These are phyloP conservation scores for Andrena cerasifolii DNA, from an alignment of 1,140 invertebrate species.

Conservation along the genomic window DNA sequence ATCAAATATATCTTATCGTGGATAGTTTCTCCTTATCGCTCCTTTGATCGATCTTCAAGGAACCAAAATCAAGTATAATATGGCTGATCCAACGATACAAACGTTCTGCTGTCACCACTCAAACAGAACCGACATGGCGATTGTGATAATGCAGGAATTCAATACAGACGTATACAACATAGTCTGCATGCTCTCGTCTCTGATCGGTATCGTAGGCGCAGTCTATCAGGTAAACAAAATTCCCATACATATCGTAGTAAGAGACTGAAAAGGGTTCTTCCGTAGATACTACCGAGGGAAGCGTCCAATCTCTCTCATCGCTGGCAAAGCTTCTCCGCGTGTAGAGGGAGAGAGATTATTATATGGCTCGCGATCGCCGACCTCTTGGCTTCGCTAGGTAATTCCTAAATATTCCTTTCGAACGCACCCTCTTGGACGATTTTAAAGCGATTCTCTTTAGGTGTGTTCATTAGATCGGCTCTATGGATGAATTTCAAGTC, in stretches of 20 bases:
- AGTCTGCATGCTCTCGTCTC: conserved; percentile 88
- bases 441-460: conserved; percentile 79
- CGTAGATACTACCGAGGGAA: conserved; percentile 82
- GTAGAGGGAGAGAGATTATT: conserved; percentile 87
- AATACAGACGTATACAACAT: conserved; percentile 87
- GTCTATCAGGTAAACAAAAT: conserved; percentile 86
- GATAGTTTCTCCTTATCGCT: background rate
- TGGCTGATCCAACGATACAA: conserved; percentile 91
- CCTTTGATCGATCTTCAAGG: background rate
- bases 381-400: conserved; percentile 88
- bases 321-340: conserved; percentile 83
- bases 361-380: conserved; percentile 90
- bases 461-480: conserved; percentile 87
- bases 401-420: background rate
- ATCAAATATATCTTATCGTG: conserved; percentile 17
- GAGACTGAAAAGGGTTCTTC: conserved; percentile 11
- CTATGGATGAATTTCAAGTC: conserved; percentile 87
- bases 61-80: conserved; percentile 70
- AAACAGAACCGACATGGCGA: conserved; percentile 84
- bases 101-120: conserved; percentile 90
- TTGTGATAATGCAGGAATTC: conserved; percentile 86
- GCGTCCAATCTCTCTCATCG: conserved; percentile 76
- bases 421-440: background rate
- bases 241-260: background rate
- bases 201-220: conserved; percentile 88